A percentile compares a stretch with the other conserved stretches of the same genome.
These are phyloP conservation scores for Delphinapterus leucas DNA, from an alignment of 2,113 vertebrate genomes.

Conservation along the genomic window DNA sequence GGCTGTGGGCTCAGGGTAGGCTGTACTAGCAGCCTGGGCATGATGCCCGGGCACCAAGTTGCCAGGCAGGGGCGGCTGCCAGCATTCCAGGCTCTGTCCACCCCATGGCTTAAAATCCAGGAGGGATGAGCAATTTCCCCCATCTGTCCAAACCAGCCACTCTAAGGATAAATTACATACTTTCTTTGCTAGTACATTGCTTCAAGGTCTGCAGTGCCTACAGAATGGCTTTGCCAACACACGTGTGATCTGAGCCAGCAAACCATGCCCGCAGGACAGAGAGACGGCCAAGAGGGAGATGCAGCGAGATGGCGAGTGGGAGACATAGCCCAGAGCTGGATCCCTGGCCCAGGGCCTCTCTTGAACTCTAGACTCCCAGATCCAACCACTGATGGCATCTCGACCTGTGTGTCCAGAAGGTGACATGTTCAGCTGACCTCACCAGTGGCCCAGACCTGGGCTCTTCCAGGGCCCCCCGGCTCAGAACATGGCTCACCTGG, in stretches of 20 bases:
- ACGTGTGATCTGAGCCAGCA: not conserved
- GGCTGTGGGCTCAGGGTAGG: not conserved
- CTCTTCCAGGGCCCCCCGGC: not conserved
- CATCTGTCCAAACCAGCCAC: not conserved
- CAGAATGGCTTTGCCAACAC: not conserved
- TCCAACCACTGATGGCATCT: not conserved
- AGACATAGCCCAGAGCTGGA: not conserved
- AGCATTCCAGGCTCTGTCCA: not conserved
- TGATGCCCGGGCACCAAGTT: not conserved
- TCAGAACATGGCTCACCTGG: not conserved
- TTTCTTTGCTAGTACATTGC: not conserved
- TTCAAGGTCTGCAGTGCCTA: not conserved
- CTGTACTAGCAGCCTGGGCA: rapidly evolving
- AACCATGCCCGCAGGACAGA: not conserved
- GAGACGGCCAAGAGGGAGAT: not conserved
- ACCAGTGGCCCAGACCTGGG: not conserved
- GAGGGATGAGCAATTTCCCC: not conserved
- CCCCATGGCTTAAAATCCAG: not conserved
- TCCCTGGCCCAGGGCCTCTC: not conserved
- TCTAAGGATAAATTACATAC: not conserved
- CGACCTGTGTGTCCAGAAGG: not conserved
- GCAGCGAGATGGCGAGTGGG: not conserved
- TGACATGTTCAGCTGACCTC: not conserved
- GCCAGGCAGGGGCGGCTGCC: no score
- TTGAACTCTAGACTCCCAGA: not conserved